A percentile compares a stretch with the other conserved stretches of the same genome.
These are phyloP conservation scores for Pandemis cinnamomeana DNA, from an alignment of 2,888 invertebrate species.

Conservation along the genomic window DNA sequence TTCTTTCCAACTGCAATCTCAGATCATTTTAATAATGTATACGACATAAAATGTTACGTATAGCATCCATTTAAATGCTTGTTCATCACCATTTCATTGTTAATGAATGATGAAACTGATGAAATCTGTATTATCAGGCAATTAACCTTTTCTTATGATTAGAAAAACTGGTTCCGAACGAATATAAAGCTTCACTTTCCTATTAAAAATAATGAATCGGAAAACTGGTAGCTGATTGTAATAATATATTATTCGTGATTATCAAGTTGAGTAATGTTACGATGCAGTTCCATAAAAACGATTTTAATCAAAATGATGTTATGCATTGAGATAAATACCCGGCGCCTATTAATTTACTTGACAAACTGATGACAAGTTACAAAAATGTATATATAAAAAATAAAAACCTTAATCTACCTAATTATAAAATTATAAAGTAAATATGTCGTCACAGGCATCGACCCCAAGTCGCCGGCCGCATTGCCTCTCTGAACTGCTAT, in stretches of 20 bases:
- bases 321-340: background rate
- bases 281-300: background rate
- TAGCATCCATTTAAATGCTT: conserved; percentile 12
- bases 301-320: background rate
- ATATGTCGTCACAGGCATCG: too few relatives aligned
- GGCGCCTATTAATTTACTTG: background rate
- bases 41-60: background rate
- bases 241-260: conserved; percentile 15
- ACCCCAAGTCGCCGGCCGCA: too few relatives aligned
- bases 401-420: too few relatives aligned
- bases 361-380: too few relatives aligned
- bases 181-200: conserved; percentile 13
- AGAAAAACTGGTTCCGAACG: conserved; percentile 14
- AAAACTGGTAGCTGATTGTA: conserved; percentile 24
- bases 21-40: background rate
- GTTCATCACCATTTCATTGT: conserved; percentile 21
- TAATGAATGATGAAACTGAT: conserved; percentile 13
- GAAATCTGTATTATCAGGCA: conserved; percentile 15
- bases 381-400: too few relatives aligned
- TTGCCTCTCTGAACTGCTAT: too few relatives aligned
- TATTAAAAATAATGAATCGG: conserved; percentile 4
- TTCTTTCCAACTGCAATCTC: background rate
- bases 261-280: conserved; percentile 8
- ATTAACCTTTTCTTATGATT: conserved; percentile 14
- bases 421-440: too few relatives aligned